Evolutionary conservation across 2,888 invertebrate genomes (phyloP), one percentile per base, ranked within the genome.

Genomic region (Rhamphomyia laevipes): DNA sequence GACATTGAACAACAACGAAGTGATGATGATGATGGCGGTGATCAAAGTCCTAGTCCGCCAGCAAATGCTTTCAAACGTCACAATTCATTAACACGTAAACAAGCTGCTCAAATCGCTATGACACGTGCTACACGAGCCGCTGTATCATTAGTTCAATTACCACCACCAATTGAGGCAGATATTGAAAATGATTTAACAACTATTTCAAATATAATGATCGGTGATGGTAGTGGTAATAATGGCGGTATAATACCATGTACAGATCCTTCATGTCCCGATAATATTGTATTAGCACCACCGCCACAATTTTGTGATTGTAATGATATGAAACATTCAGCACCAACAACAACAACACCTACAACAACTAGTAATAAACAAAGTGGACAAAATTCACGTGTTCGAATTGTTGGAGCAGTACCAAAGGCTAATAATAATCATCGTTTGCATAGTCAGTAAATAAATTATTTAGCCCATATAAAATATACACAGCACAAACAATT

Each of bases 241-340:
- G 50, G 55, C 47, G 59, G 56, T 57, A 13, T n/a, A n/a, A 41
- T 21, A 42, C 30, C 42, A 51, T 59, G 40, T 18, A 40, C 40
- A 2, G 61, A 60, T 57, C 67, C 45, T 63, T 65, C 55, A 46
- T 63, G 62, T 51, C 61, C 73, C 6, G 77, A 77, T 54, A 77
- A 80, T 51, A 74, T 82, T 46, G 77, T 88, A 15, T 74, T 86
- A 55, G 88, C 89, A 21, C 91, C 91, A 37, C 92, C 91, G 35
- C 91, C 91, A 37, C 91, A 92, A 71, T 92, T 92, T 73, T 88
- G 86, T 70, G 91, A 91, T 72, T 68, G 69, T 57, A 77, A 77
- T 56, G 75, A 76, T 58, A 73, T 74, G 41, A 70, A 69, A 56
- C 69, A 69, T 53, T 56, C 62, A 42, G 52, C 56, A 35, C 35